These are phyloP conservation scores for Nebria ingens DNA, from an alignment of 1,140 invertebrate species.

Conservation along the genomic window DNA sequence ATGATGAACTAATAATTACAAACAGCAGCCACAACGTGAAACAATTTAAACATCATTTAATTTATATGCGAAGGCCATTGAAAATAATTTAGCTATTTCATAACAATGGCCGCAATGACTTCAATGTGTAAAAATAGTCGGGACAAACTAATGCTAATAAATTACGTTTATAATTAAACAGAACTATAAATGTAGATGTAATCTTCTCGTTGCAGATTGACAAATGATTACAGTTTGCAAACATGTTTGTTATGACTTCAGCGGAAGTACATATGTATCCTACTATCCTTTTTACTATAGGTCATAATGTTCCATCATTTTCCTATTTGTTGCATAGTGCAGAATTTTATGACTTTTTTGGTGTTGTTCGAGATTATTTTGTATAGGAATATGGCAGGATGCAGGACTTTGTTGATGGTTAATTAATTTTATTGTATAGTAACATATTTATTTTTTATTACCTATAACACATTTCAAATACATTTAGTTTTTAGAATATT, in stretches of 20 bases:
- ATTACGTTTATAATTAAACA: not conserved
- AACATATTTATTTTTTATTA: too few relatives aligned
- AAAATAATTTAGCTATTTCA: not conserved
- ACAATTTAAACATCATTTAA: constrained; percentile 6
- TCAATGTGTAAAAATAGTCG: constrained; percentile 1
- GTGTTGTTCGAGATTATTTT: too few relatives aligned
- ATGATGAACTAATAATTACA: not conserved
- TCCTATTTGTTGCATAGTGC: too few relatives aligned
- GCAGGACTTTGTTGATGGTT: too few relatives aligned
- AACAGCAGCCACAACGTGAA: not conserved
- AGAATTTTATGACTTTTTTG: too few relatives aligned
- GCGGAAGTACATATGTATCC: not conserved
- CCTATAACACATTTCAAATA: too few relatives aligned
- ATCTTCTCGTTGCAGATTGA: constrained; percentile 1
- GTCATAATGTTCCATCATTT: too few relatives aligned
- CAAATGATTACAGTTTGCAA: not conserved
- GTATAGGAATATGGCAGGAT: too few relatives aligned
- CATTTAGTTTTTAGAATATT: too few relatives aligned
- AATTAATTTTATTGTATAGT: too few relatives aligned
- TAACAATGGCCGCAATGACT: not conserved
- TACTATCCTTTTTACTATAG: not conserved
- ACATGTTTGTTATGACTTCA: not conserved
- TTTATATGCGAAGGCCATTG: constrained; percentile 3
- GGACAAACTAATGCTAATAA: constrained; percentile 3
- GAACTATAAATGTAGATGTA: not conserved